Base-by-base conservation (phyloP, 2,113 vertebrate genomes). In the Pedionomus torquatus region DNA sequence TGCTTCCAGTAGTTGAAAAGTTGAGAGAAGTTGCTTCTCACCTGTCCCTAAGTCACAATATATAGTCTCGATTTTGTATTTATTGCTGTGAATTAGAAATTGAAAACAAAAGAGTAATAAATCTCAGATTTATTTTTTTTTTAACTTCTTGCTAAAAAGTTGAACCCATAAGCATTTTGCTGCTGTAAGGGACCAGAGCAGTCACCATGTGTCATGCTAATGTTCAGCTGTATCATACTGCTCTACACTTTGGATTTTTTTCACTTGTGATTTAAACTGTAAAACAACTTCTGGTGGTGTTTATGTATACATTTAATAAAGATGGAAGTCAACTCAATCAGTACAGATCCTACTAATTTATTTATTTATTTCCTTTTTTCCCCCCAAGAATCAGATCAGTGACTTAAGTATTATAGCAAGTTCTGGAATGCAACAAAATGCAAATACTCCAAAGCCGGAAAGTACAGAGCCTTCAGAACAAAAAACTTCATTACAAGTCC, bases 381-480 rank as follows among this genome's bases (percentile, higher is more conserved):
- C 5, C 1, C 11, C 15, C 44, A 83, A 98, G 98, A 98, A 97
- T 95, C 98, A 98, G 77, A 96, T 98, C 78, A 97, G 18, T 7
- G 98, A 98, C 54, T 95, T 98, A 41, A 97, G 89, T 94, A 78
- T 94, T 80, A 43, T 96, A 89, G 98, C 97, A 75, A 98, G 96
- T 90, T 97, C 95, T 96, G 97, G 96, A 71, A 93, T 97, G 51
- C 96, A 98, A 37, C 97, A 97, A 90, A 97, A 97, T 83, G 75
- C 92, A 95, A 97, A 97, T 82, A 88, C 97, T 69, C 77, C 90
- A 17, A 98, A 98, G 85, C 58, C 96, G 43, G 98, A 98, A 94
- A 97, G 94, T 78, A 90, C 95, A 19, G 98, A 98, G 52, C 80
- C 87, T 65, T 89, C 97, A 55, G 98, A 98, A 57, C 96, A 97